Base-by-base conservation (phyloP, 1,140 invertebrate species). In the Cryptotermes secundus region DNA sequence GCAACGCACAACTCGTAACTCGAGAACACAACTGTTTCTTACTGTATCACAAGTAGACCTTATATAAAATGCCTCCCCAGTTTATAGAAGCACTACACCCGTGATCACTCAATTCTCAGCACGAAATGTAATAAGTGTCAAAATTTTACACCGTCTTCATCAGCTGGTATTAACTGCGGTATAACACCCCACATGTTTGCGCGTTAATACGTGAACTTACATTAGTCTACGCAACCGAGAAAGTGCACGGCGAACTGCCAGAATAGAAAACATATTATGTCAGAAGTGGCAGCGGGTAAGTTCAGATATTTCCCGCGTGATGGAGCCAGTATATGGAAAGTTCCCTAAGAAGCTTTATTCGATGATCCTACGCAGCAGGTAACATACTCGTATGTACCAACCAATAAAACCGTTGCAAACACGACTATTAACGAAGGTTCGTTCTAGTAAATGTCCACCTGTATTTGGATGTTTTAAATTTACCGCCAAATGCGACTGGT, bases 301-400 rank as follows among this genome's bases (percentile, higher is more conserved):
- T 72, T 31, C 59, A 31, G 31, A 72, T 72, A n/a, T 6, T 72
- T 72, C 59, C 59, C 59, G 59, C 59, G n/a, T 31, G 59, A 26
- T 72, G 59, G 59, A 31, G n/a, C 59, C 59, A 72, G 59, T 72
- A 72, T 72, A 72, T 31, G 59, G 59, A 72, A 72, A 72, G 59
- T 72, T 72, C 31, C n/a, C 59, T 10, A 31, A n/a, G n/a, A 72
- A 72, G 26, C 26, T 72, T n/a, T 72, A 72, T 72, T 72, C 16
- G 59, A 14, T 31, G 59, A 72, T 72, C 53, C 12, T 2, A n/a
- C 26, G 16, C 26, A 12, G 7, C 26, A 10, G 59, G 14, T 9
- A 7, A 72, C 26, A 31, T n/a, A n/a, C n/a, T 59, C 26, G 31
- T 4, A n/a, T 4, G 3, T 2, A 72, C 59, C 59, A 72, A 72